A percentile compares a stretch with the other conserved stretches of the same genome.
These are phyloP conservation scores for Rugalucina vietnamica DNA, from an alignment of 2,888 invertebrate genomes.

Conservation along the genomic window DNA sequence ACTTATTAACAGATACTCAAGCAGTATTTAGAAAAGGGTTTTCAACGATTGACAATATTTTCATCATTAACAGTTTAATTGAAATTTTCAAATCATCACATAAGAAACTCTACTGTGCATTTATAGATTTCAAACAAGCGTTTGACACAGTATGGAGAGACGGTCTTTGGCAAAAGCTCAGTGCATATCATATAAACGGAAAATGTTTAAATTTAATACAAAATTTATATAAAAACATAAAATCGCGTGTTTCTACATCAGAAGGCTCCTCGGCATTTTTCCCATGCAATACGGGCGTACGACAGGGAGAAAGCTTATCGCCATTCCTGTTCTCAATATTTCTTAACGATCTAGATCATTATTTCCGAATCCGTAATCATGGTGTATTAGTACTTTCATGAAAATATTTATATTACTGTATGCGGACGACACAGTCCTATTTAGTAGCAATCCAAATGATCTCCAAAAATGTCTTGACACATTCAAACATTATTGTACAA, in stretches of 20 bases:
- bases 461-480: slow-evolving; percentile 11
- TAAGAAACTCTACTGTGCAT: slow-evolving; percentile 4
- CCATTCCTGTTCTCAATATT: slow-evolving; percentile 13
- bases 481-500: slow-evolving; percentile 21
- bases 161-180: slow-evolving; percentile 28
- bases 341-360: slow-evolving; percentile 18
- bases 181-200: background rate
- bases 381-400: background rate
- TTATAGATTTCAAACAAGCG: slow-evolving; percentile 23
- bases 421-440: slow-evolving; percentile 38
- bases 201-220: slow-evolving; percentile 2
- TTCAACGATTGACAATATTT: slow-evolving; percentile 32
- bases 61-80: slow-evolving; percentile 15
- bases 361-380: background rate
- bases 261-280: background rate
- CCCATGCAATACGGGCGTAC: background rate
- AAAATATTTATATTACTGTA: slow-evolving; percentile 23
- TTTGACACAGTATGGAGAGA: slow-evolving; percentile 26
- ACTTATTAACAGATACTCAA: slow-evolving; percentile 16
- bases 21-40: slow-evolving; percentile 20
- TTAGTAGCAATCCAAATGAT: slow-evolving; percentile 1
- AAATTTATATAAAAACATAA: slow-evolving; percentile 11
- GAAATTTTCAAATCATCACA: background rate
- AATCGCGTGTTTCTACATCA: background rate
- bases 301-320: slow-evolving; percentile 8